Base-by-base conservation (phyloP, 2,888 invertebrate genomes). In the Orthonevra nobilis region DNA sequence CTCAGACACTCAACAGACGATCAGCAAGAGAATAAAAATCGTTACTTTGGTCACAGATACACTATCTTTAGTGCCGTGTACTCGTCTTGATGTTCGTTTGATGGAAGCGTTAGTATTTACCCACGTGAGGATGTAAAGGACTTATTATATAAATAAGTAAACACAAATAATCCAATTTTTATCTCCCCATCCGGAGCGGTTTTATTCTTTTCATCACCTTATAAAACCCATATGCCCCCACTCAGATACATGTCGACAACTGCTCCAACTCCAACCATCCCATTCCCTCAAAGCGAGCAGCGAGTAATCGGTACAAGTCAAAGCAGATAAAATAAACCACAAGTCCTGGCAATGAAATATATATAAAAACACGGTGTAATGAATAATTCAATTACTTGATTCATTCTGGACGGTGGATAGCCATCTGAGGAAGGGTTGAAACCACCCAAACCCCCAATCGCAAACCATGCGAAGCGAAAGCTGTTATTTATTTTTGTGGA, bases 381-480 rank as follows among this genome's bases (percentile, higher is more conserved):
- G 50, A 69, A 75, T 75, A 75, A 75, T 75, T 75, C 36, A 75
- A 54, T 75, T 56, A 56, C 46, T 34, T 63, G 50, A 69, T 50
- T 34, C 36, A 56, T 26, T 44, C 54, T 36, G 56, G 66, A 44
- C 46, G 15, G n/a, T 36, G 54, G 10, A 46, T 34, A 30, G 28
- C 20, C 26, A 32, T 32, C 52, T 14, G 1, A 26, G 15, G n/a
- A 20, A 2, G 9, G n/a, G 30, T 28, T 40, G 19, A 6, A 26
- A n/a, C 10, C 14, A 12, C 14, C 42, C 32, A 10, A 7, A 48
- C n/a, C 20, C 30, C 4, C 2, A 44, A 32, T 44, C n/a, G n/a
- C n/a, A n/a, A n/a, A n/a, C n/a, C n/a, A n/a, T n/a, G n/a, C n/a
- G n/a, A n/a, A n/a, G n/a, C n/a, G n/a, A n/a, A n/a, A n/a, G n/a